phyloP scores from a whole-genome alignment of 2,888 invertebrate species.

The Atrina japonica region DNA sequence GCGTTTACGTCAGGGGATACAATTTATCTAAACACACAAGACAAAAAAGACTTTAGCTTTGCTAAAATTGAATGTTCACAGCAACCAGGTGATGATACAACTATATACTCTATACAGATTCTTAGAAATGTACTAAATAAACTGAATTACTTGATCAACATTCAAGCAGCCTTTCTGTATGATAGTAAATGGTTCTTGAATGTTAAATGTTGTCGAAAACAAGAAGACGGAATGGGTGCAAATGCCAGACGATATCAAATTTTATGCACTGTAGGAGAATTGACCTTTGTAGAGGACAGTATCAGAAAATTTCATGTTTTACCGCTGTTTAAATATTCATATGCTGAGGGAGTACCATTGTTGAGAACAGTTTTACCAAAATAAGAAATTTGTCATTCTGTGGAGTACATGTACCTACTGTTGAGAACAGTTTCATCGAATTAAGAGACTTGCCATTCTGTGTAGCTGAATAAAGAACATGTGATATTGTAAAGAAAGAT shows the following conservation, averaged over 20 bases:
- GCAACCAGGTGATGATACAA: background rate
- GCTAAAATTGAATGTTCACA: conserved; percentile 2
- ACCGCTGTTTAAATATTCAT: conserved; percentile 5
- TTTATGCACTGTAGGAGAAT: conserved; percentile 8
- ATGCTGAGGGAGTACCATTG: conserved; percentile 3
- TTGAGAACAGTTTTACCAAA: conserved; percentile 8
- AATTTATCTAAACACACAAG: background rate
- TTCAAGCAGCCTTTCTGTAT: conserved; percentile 3
- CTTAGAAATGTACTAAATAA: background rate
- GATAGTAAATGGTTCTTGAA: conserved; percentile 12
- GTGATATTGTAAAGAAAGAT: too few relatives aligned
- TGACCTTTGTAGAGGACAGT: conserved; percentile 7
- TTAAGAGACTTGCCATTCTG: too few relatives aligned
- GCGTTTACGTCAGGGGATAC: conserved; percentile 9
- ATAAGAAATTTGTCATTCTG: too few relatives aligned
- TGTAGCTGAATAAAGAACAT: too few relatives aligned
- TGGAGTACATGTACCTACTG: too few relatives aligned
- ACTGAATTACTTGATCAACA: conserved; percentile 1
- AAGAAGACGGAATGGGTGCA: too few relatives aligned
- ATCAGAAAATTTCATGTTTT: conserved; percentile 7
- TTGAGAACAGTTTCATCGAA: too few relatives aligned
- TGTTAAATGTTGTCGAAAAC: conserved; percentile 1
- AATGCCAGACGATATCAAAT: background rate
- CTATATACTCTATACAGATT: background rate
- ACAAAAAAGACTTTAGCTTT: conserved; percentile 2